Evolutionary conservation across 1,140 invertebrate species (phyloP).

Genomic region (Schlechtendalia chinensis): DNA sequence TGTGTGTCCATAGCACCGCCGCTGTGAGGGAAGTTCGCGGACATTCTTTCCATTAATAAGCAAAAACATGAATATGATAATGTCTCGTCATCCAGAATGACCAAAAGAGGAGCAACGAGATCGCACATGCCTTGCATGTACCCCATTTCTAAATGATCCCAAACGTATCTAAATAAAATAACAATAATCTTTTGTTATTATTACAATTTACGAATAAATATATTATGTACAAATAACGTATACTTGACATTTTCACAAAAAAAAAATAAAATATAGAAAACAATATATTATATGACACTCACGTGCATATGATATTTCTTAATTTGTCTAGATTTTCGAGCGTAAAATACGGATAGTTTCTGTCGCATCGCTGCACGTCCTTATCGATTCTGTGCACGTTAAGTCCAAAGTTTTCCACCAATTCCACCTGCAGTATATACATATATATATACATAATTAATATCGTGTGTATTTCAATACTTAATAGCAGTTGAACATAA

Average conservation of each 20-base stretch:
- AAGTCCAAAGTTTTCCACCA: conserved; percentile 82
- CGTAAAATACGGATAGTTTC: conserved; percentile 89
- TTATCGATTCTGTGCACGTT: conserved; percentile 95
- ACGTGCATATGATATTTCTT: conserved; percentile 96
- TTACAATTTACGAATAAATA: too few species aligned
- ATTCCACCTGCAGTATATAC: conserved; percentile 66
- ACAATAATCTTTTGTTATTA: not conserved
- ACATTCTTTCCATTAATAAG: conserved; percentile 84
- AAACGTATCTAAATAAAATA: conserved; percentile 72
- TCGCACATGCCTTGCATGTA: conserved; percentile 95
- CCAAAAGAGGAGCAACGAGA: conserved; percentile 85
- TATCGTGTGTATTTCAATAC: too few species aligned
- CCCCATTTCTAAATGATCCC: conserved; percentile 88
- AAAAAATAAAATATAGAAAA: too few species aligned
- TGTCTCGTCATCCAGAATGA: conserved; percentile 89
- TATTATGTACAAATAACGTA: too few species aligned
- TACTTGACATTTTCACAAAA: too few species aligned
- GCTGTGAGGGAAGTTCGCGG: conserved; percentile 83
- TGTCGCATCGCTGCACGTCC: conserved; percentile 91
- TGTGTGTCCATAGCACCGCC: conserved; percentile 92
- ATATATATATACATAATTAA: too few species aligned
- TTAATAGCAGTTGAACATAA: not conserved
- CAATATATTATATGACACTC: conserved; percentile 56
- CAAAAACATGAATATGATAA: conserved; percentile 90
- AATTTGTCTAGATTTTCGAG: conserved; percentile 87